phyloP scores from a whole-genome alignment of 2,797 vertebrate species.

The Staurois parvus region DNA sequence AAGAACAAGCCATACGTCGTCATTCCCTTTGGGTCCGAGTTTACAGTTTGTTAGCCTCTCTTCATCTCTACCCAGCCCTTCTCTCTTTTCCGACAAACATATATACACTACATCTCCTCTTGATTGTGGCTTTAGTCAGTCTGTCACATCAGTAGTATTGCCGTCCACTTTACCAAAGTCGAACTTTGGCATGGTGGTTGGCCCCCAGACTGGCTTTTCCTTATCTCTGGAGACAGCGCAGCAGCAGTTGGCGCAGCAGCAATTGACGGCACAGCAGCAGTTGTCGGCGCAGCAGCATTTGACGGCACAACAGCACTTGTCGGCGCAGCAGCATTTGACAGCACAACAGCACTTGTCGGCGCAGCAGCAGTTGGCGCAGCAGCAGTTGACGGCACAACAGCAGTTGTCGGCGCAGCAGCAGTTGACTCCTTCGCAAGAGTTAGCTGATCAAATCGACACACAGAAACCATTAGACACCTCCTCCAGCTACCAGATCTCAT shows the following conservation, averaged over 20 bases:
- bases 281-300: no score
- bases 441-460: constrained; percentile 96
- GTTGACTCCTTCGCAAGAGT: constrained; percentile 98
- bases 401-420: constrained; percentile 83
- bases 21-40: constrained; percentile 88
- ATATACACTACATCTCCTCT: constrained; percentile 91
- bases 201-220: constrained; percentile 92
- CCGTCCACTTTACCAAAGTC: constrained; percentile 92
- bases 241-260: constrained; percentile 83
- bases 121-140: constrained; percentile 92
- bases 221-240: constrained; percentile 85
- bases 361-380: constrained; percentile 76
- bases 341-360: constrained; percentile 69
- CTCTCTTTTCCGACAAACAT: constrained; percentile 94
- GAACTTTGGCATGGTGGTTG: constrained; percentile 94
- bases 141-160: constrained; percentile 93
- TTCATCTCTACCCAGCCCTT: constrained; percentile 86
- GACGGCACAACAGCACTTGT: constrained; percentile 69
- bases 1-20: constrained; percentile 93
- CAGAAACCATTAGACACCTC: constrained; percentile 87
- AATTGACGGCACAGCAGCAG: constrained; percentile 69
- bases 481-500: constrained; percentile 86
- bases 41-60: constrained; percentile 92
- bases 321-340: no score
- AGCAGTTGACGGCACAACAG: constrained; percentile 85